Evolutionary conservation across 2,888 invertebrate species (phyloP), one percentile per base, ranked within the genome.

Genomic region (Tipula helvola): DNA sequence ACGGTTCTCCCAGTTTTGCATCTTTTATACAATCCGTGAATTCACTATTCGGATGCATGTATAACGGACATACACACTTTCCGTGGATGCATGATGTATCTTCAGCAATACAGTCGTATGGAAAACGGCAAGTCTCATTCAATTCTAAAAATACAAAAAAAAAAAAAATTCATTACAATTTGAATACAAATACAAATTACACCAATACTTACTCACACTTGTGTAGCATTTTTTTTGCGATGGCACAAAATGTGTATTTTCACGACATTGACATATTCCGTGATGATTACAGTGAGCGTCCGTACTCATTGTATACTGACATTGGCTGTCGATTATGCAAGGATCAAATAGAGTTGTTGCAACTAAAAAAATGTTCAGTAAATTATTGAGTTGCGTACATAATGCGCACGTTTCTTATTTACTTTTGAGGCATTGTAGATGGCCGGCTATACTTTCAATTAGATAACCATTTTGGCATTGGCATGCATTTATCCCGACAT

Each of bases 311-410:
- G 90, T 90, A 88, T 91, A 91, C 88, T 90, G 90, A 88, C 92
- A 92, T 87, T 91, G 91, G 18, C 90, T 88, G 88, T 91, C 89
- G 87, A 89, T 89, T 41, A 88, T 88, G 88, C 92, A 92, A 0
- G 89, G 87, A 87, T 91, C 91, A 36, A 90, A 90, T 86, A 91
- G 88, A 42, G 88, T 87, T 52, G 88, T 88, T 5, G 90, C 91
- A 87, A 90, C 91, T 90, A 47, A 36, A 86, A 86, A 18, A 44
- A 57, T 57, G 52, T 57, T 16, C 52, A 57, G 16, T 57, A 57
- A 57, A 57, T 57, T n/a, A 57, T 7, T 57, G 16, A 7, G 10
- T 57, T 57, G 8, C 44, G 44, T 12, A 44, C 28, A 28, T 12
- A 7, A 44, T 44, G 44, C 2, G 44, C 44, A 44, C 44, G 39